These are phyloP conservation scores for Phymorhynchus buccinoides DNA, from an alignment of 1,140 invertebrate genomes.

Conservation along the genomic window DNA sequence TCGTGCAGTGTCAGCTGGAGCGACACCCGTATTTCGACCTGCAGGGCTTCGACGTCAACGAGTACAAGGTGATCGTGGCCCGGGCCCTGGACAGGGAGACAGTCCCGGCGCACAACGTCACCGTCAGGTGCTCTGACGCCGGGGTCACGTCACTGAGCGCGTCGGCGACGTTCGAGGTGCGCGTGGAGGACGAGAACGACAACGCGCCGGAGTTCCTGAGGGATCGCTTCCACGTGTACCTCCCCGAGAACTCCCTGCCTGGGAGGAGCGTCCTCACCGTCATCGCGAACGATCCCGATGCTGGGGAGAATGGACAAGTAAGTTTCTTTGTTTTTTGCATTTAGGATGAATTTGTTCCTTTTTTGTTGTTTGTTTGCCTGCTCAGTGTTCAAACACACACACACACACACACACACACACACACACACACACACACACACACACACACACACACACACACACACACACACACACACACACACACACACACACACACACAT, in stretches of 20 bases:
- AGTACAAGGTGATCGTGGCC: slow-evolving; percentile 66
- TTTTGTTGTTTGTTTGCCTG: too few species aligned
- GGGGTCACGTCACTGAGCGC: slow-evolving; percentile 83
- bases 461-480: too few species aligned
- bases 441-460: too few species aligned
- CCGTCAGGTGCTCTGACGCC: slow-evolving; percentile 85
- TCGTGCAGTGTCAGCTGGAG: slow-evolving; percentile 57
- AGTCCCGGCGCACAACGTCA: slow-evolving; percentile 82
- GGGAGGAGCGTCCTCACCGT: slow-evolving; percentile 77
- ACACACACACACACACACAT: too few species aligned
- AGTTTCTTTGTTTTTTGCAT: too few species aligned
- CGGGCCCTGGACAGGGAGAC: slow-evolving; percentile 85
- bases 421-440: too few species aligned
- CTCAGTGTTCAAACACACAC: too few species aligned
- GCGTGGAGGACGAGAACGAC: slow-evolving; percentile 92
- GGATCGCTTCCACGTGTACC: slow-evolving; percentile 41
- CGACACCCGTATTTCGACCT: slow-evolving; percentile 58
- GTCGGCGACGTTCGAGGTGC: slow-evolving; percentile 83
- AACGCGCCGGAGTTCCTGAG: slow-evolving; percentile 84
- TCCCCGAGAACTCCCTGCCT: slow-evolving; percentile 61
- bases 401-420: too few species aligned
- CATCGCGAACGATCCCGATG: slow-evolving; percentile 87
- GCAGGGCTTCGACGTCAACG: slow-evolving; percentile 59
- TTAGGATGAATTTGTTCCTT: too few species aligned
- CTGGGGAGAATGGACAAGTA: slow-evolving; percentile 79